Conservation (phyloP, 2,797 vertebrate genomes). For the Trichosurus vulpecula region DNA sequence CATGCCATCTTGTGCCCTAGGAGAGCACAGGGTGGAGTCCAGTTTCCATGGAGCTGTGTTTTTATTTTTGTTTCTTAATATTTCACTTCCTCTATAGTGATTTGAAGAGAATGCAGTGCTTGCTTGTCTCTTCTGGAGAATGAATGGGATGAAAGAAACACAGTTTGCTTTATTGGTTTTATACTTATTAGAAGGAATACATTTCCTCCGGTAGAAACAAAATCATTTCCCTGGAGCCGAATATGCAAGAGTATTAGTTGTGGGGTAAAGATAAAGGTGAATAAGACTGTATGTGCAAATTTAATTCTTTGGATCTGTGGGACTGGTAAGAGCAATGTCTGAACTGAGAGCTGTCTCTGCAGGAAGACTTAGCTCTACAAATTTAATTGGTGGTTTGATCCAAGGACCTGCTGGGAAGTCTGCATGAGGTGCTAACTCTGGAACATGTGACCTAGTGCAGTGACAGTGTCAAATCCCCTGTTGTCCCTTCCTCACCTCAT, state of each 20-base stretch:
- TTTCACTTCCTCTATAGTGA: neutral
- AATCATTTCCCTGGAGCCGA: conserved; percentile 16
- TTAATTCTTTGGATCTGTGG: neutral
- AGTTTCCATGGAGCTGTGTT: neutral
- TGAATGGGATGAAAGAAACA: conserved; percentile 26
- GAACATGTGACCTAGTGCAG: conserved; percentile 7
- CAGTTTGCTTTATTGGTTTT: conserved; percentile 40
- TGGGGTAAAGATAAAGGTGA: neutral
- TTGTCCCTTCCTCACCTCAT: neutral
- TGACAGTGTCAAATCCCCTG: neutral
- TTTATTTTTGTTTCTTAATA: neutral
- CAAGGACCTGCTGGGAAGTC: neutral
- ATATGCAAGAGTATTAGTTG: neutral
- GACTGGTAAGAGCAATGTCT: neutral
- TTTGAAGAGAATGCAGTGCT: neutral
- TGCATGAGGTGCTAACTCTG: neutral
- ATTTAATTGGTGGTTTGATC: neutral
- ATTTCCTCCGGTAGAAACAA: conserved; percentile 15
- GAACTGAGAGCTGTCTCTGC: neutral
- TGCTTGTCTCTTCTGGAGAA: neutral
- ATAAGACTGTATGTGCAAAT: neutral
- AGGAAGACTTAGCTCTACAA: neutral
- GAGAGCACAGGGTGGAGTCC: neutral
- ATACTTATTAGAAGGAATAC: conserved; percentile 44
- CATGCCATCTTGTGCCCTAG: neutral